Base-by-base conservation (phyloP, 2,888 invertebrate species). In the Lottia gigantea region DNA sequence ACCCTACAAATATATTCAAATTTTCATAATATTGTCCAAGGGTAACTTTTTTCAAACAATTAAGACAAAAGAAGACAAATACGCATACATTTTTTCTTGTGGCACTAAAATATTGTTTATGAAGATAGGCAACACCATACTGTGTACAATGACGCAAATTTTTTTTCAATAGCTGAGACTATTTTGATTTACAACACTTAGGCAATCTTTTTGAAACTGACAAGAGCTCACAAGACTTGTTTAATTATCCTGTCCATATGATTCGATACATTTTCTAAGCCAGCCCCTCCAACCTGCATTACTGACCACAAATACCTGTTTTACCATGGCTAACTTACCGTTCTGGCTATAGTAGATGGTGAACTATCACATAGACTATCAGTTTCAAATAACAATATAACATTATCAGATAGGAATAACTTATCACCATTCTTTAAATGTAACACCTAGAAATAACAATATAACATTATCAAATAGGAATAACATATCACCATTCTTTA, bases 341-440 rank as follows among this genome's bases (percentile, higher is more conserved):
- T 82, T 80, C 85, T 81, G 55, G 86, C 82, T 6, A 88, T 81
- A 40, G 86, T 80, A 45, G 84, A 76, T 2, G 88, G 88, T 12
- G 88, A 87, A 11, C 88, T 86, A 26, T 82, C 73, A 15, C 70
- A 74, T 26, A 88, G 77, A 63, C 81, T 78, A 68, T 85, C 86
- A 4, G 88, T 88, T 78, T 88, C 88, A 81, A 88, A 88, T 55
- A 88, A 76, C 14, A 88, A 73, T 73, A 84, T 86, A 63, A 88
- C 82, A 71, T 86, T 88, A 68, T 86, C 83, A 23, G 85, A 84
- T 71, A 88, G 72, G 73, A 81, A 81, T 47, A 88, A 75, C 64
- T 86, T 85, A 78, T 88, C 88, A 46, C 88, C 88, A 79, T 87
- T 88, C 70, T 83, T 80, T 74, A 88, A 75, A 67, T 86, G 85